A percentile compares a stretch with the other conserved stretches of the same genome.
Evolutionary conservation across 1,140 invertebrate species (phyloP).

Genomic region (Drosophila azteca): DNA sequence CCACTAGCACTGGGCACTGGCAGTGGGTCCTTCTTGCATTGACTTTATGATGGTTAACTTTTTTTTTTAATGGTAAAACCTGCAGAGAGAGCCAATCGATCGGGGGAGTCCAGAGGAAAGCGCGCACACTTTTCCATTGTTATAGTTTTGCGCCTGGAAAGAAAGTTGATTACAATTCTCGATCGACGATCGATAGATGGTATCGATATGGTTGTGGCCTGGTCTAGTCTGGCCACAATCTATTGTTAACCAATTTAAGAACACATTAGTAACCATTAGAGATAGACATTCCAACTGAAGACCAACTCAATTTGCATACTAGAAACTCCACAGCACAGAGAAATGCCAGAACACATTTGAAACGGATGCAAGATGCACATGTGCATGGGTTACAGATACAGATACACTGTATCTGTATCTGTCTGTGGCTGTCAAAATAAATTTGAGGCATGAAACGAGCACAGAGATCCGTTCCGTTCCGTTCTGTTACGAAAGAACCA

Average conservation of each 20-base stretch:
- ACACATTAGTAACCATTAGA: constrained; percentile 36
- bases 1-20: constrained; percentile 6
- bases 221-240: constrained; percentile 14
- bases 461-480: constrained; percentile 4
- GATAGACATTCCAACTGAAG: constrained; percentile 14
- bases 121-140: constrained; percentile 51
- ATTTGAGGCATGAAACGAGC: constrained; percentile 57
- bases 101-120: constrained; percentile 6
- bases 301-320: constrained; percentile 11
- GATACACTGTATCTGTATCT: too few species aligned
- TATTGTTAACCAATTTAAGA: constrained; percentile 49
- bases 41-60: constrained; percentile 59
- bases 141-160: constrained; percentile 21
- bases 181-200: constrained; percentile 7
- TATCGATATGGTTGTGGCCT: constrained; percentile 43
- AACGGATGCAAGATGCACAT: constrained; percentile 52
- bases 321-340: constrained; percentile 23
- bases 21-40: not conserved
- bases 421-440: constrained; percentile 66
- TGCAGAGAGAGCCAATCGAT: constrained; percentile 3
- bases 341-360: constrained; percentile 55
- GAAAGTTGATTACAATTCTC: constrained; percentile 53
- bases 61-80: constrained; percentile 50
- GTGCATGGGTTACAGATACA: constrained; percentile 38
- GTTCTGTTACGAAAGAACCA: not conserved